Evolutionary conservation across 2,797 vertebrate species (phyloP).

Genomic region (Loriculus beryllinus): DNA sequence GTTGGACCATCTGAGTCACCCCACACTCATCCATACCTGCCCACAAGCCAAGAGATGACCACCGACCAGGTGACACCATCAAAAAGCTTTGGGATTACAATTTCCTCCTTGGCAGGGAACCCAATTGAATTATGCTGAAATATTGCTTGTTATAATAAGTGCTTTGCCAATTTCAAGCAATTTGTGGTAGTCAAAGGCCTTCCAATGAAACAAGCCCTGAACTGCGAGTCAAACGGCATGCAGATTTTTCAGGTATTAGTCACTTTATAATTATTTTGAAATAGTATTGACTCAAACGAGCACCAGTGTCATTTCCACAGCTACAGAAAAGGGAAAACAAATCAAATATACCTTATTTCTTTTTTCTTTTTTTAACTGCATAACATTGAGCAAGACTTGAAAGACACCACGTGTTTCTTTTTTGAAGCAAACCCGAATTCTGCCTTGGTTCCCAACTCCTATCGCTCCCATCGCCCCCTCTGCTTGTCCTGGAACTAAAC

Average conservation of each 20-base stretch:
- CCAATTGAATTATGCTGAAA: not conserved
- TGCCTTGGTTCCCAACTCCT: not conserved
- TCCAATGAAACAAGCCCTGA: not conserved
- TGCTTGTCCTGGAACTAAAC: not conserved
- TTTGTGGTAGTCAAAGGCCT: not conserved
- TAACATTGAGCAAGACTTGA: constrained; percentile 4
- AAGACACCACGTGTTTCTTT: not conserved
- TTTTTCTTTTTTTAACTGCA: not conserved
- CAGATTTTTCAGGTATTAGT: constrained; percentile 30
- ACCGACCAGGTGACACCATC: not conserved
- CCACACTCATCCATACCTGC: not conserved
- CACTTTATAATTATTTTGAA: constrained; percentile 14
- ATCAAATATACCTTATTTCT: not conserved
- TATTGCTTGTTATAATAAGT: not conserved
- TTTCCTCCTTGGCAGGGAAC: not conserved
- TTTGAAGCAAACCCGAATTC: not conserved
- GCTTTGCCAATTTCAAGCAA: not conserved
- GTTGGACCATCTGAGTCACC: not conserved
- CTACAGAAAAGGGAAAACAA: constrained; percentile 49
- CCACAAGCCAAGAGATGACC: not conserved
- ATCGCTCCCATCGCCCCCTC: not conserved
- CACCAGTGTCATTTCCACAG: constrained; percentile 14
- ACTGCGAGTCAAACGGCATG: not conserved
- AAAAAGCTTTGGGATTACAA: not conserved
- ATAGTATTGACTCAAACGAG: constrained; percentile 37